Conservation (phyloP, 2,797 vertebrate species). For the Oreonectes daqikongensis region DNA sequence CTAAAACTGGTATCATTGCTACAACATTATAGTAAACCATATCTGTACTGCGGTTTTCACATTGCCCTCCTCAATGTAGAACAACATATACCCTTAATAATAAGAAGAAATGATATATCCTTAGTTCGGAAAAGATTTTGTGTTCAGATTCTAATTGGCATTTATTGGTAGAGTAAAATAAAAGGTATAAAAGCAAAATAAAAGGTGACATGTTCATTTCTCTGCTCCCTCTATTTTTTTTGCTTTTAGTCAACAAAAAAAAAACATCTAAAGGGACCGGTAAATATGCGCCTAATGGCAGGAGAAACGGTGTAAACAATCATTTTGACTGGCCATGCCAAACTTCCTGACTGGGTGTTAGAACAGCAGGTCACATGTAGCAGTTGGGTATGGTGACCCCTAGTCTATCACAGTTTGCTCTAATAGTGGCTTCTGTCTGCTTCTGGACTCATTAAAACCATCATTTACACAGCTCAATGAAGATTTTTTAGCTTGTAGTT, state of each 20-base stretch:
- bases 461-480: slow-evolving; percentile 53
- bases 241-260: neutral
- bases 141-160: neutral
- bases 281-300: neutral
- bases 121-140: neutral
- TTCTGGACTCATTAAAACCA: slow-evolving; percentile 69
- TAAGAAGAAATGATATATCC: no score
- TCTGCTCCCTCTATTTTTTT: neutral
- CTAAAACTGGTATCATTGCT: no score
- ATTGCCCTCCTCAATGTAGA: no score
- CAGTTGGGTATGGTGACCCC: slow-evolving; percentile 3
- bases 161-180: neutral
- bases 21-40: no score
- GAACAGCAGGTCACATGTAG: slow-evolving; percentile 24
- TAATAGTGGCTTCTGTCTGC: slow-evolving; percentile 67
- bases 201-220: neutral
- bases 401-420: slow-evolving; percentile 35
- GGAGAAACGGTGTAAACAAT: slow-evolving; percentile 17
- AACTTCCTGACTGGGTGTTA: slow-evolving; percentile 3
- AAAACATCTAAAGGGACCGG: neutral
- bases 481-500: neutral
- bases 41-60: no score
- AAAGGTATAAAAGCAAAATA: neutral
- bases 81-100: no score
- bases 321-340: slow-evolving; percentile 18